Evolutionary conservation across 1,140 invertebrate genomes (phyloP), one percentile per base, ranked within the genome.

Genomic region (Cydia pomonella): DNA sequence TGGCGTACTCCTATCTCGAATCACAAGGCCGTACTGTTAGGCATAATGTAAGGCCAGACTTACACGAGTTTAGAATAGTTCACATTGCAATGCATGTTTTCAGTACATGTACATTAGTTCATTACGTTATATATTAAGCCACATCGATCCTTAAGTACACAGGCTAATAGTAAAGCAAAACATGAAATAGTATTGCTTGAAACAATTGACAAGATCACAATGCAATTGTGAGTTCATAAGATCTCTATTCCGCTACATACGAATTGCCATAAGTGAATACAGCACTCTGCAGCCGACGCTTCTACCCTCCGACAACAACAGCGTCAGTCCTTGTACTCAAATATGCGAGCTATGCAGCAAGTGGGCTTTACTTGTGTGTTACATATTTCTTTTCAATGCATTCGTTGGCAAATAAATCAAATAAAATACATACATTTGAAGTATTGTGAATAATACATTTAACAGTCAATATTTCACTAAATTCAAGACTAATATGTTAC

Each of bases 391-490:
- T 21, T 59, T 21, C 7, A 23, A 23, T 23, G 18, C 53, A 59
- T 23, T 23, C 9, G 9, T 59, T 59, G 53, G 53, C 9, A 59
- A 59, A 59, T 23, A 59, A 9, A 9, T 21, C 16, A 59, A 59
- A 59, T 23, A 59, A 59, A 59, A 59, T 59, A 59, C 16, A 12
- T 59, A 59, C 21, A 23, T 59, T 59, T 59, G 21, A 59, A 59
- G 53, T 59, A 10, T 12, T 59, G 53, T 10, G 21, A 59, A 12
- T 23, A 59, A 23, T 23, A 59, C 85, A 86, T 77, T 82, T 80
- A 76, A 75, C 85, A 87, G 72, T 78, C 83, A 78, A 79, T 81
- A 80, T 82, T 73, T 73, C 85, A n/a, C n/a, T n/a, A 85, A 87
- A 83, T 87, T 84, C 80, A 84, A 85, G 82, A 84, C 80, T 69